Base-by-base conservation (phyloP, 2,888 invertebrate genomes). In the Cancer borealis region DNA sequence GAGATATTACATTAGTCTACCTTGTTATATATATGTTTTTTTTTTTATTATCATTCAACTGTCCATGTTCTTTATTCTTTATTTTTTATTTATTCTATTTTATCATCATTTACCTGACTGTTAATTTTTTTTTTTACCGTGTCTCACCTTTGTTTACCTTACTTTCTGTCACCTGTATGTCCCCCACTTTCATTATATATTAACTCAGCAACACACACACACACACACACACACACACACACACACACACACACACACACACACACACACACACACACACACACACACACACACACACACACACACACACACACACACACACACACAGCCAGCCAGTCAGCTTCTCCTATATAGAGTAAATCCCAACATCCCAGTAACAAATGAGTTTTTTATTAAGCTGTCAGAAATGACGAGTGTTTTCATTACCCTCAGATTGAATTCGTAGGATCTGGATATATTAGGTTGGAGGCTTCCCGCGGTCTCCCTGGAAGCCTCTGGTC, bases 321-420 rank as follows among this genome's bases (percentile, higher is more conserved):
- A 21, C 66, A 66, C 17, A 21, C 66, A 66, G 1, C 3, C 66
- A 66, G 66, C 66, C 79, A 79, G 79, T 10, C 79, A 30, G 79
- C 30, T 3, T 21, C 21, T 79, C 12, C 89, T 46, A 73, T 90
- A 93, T 79, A 90, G 45, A 92, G 88, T 92, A 93, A 89, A 90
- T 89, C 93, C 79, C 54, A 90, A 84, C 93, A 93, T 79, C 93
- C 30, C 90, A 46, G 88, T 91, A 93, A 93, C 93, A 93, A 93
- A 93, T 93, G 79, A 93, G 93, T 88, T 93, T 93, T 93, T 91
- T 93, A 93, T 93, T 93, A 93, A 93, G 88, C 93, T 93, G 93
- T 93, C 93, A 93, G 60, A 84, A 39, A 92, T 93, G 93, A 93
- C 93, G 93, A 93, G 93, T 92, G 92, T 93, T 93, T 93, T 93